Percentiles rank a stretch among this genome's conserved stretches.
Conservation (phyloP, 1,140 invertebrate species). For the Zaprionus ghesquierei region DNA sequence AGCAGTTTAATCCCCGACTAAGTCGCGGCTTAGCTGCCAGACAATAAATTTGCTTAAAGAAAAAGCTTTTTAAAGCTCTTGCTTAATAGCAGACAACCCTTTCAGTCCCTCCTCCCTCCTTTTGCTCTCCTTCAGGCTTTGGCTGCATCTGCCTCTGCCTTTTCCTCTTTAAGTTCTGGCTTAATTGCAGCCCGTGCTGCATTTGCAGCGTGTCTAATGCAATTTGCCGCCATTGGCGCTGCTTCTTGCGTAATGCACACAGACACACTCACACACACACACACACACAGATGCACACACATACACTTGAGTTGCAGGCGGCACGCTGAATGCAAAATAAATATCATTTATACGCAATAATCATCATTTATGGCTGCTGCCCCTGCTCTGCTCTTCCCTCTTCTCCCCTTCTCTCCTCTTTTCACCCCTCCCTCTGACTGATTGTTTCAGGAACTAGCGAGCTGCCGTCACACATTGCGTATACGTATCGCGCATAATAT, state of each 20-base stretch:
- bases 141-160: background rate
- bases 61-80: background rate
- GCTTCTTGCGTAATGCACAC: conserved; percentile 27
- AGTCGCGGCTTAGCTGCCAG: background rate
- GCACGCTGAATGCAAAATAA: conserved; percentile 34
- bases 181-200: background rate
- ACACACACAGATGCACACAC: background rate
- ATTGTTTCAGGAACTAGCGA: conserved; percentile 38
- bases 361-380: conserved; percentile 52
- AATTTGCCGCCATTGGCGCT: conserved; percentile 33
- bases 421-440: conserved; percentile 7
- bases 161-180: background rate
- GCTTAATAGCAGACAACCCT: background rate
- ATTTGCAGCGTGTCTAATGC: conserved; percentile 37
- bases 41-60: background rate
- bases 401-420: background rate
- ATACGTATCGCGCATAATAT: conserved; percentile 56
- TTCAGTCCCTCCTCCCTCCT: too few relatives aligned
- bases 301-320: background rate
- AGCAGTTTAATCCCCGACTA: background rate
- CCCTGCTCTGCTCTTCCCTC: background rate
- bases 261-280: background rate
- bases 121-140: too few relatives aligned
- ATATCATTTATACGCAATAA: conserved; percentile 50
- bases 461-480: conserved; percentile 31